Conservation (phyloP, 2,797 vertebrate species). For the Eulemur rubriventer region DNA sequence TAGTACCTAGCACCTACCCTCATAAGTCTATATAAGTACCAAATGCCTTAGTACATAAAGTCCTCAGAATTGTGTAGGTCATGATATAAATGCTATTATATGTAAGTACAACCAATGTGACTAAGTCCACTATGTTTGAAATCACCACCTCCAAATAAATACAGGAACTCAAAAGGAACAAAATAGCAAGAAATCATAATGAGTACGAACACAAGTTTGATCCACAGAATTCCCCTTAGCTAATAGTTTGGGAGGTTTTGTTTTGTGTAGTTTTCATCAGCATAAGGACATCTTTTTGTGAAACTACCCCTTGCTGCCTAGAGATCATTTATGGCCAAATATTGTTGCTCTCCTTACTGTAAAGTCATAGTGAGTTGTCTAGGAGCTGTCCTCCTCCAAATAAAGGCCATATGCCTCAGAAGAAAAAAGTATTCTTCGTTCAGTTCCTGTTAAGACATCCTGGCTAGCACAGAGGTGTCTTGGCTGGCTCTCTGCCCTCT, state of each 20-base stretch:
- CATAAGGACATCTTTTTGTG: neutral
- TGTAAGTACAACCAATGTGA: neutral
- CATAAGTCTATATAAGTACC: neutral
- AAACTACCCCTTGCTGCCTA: neutral
- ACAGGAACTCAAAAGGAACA: neutral
- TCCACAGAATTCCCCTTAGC: neutral
- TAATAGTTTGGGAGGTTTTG: neutral
- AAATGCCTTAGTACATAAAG: neutral
- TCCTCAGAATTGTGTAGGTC: neutral
- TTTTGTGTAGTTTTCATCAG: neutral
- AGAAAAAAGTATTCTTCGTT: neutral
- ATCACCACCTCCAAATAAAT: neutral
- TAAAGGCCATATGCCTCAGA: neutral
- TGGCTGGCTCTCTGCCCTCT: neutral
- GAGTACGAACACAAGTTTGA: neutral
- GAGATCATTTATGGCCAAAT: neutral
- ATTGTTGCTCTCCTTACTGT: neutral
- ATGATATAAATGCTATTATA: neutral
- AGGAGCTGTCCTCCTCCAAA: neutral
- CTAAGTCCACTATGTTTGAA: neutral
- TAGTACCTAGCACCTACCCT: neutral
- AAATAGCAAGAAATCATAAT: neutral
- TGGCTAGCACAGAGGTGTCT: too few species aligned
- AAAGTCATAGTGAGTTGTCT: neutral
- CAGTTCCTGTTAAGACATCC: neutral